phyloP scores from a whole-genome alignment of 2,888 invertebrate species.

The Spodoptera littoralis region DNA sequence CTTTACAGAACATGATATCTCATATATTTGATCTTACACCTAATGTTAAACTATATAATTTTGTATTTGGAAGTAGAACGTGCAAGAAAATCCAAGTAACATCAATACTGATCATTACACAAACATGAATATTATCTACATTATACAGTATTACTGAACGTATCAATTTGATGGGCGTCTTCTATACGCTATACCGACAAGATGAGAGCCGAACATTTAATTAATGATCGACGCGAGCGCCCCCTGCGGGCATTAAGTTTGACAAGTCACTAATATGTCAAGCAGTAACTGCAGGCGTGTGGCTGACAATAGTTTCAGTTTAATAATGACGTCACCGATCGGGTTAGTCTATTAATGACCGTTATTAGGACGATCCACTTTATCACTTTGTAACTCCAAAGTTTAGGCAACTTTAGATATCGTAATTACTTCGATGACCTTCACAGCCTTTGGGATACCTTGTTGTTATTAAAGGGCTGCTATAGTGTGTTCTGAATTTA shows the following conservation, averaged over 20 bases:
- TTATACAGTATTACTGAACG: too few relatives aligned
- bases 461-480: conserved; percentile 15
- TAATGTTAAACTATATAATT: too few relatives aligned
- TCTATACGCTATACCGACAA: too few relatives aligned
- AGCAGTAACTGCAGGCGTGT: conserved; percentile 4
- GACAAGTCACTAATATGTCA: background rate
- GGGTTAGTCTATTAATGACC: conserved; percentile 25
- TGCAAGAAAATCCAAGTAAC: too few relatives aligned
- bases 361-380: conserved; percentile 29
- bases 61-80: too few relatives aligned
- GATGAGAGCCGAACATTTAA: too few relatives aligned
- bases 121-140: too few relatives aligned
- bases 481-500: conserved; percentile 1
- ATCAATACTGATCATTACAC: too few relatives aligned
- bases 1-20: too few relatives aligned
- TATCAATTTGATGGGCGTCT: too few relatives aligned
- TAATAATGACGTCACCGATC: conserved; percentile 22
- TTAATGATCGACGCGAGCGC: too few relatives aligned
- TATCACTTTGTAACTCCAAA: conserved; percentile 28
- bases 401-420: conserved; percentile 25
- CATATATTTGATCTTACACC: too few relatives aligned
- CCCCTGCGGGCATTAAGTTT: conserved; percentile 5
- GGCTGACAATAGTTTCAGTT: conserved; percentile 26
- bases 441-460: conserved; percentile 10
- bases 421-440: conserved; percentile 29